A percentile compares a stretch with the other conserved stretches of the same genome.
Evolutionary conservation across 1,140 invertebrate species (phyloP).

Genomic region (Cydia fagiglandana): DNA sequence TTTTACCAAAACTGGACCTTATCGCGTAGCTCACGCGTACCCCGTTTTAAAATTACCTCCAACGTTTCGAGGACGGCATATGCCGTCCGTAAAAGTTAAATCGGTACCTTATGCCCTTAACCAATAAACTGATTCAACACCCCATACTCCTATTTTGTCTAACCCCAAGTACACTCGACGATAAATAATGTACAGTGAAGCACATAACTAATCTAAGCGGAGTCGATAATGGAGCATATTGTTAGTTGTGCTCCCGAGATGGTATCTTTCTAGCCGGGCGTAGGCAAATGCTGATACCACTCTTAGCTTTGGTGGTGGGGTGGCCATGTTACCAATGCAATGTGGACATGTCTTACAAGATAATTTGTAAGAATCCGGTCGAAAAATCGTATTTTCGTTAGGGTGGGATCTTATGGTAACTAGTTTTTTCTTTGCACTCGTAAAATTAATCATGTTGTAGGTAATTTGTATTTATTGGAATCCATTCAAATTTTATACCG

Average conservation of each 20-base stretch:
- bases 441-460: too few species aligned
- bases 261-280: conserved; percentile 62
- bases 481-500: too few species aligned
- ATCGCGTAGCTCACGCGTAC: too few species aligned
- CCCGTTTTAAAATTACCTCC: too few species aligned
- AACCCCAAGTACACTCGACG: conserved; percentile 34
- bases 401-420: neutral
- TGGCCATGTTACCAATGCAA: conserved; percentile 34
- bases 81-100: too few species aligned
- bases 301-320: conserved; percentile 47
- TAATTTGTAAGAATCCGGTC: neutral
- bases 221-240: conserved; percentile 50
- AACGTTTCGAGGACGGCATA: too few species aligned
- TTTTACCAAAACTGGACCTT: too few species aligned
- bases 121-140: neutral
- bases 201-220: conserved; percentile 45
- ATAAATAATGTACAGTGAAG: conserved; percentile 40
- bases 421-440: too few species aligned
- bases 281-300: conserved; percentile 51
- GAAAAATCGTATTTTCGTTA: neutral
- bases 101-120: neutral
- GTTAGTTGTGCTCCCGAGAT: conserved; percentile 50
- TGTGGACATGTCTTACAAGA: neutral
- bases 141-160: conserved; percentile 8
- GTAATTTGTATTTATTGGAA: too few species aligned